Evolutionary conservation across 2,797 vertebrate species (phyloP).

Genomic region (Heliangelus exortis): DNA sequence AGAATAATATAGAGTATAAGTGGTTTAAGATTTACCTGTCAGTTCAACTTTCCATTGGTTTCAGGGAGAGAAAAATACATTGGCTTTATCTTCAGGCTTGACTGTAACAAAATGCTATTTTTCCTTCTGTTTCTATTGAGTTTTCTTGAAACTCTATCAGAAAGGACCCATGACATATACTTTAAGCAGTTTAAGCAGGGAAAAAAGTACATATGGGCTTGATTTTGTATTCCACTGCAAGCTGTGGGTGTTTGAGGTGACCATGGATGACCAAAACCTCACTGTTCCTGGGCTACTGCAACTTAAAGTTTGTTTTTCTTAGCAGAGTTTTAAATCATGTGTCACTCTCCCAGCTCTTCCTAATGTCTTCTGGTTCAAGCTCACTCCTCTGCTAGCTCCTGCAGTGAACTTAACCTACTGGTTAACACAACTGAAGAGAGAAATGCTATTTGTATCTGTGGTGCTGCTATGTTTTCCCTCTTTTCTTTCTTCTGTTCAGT

Average conservation of each 20-base stretch:
- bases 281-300: not conserved
- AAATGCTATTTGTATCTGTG: not conserved
- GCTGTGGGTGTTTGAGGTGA: not conserved
- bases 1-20: not conserved
- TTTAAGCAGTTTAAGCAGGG: not conserved
- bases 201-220: not conserved
- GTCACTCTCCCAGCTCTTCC: not conserved
- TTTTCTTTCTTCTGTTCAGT: not conserved
- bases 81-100: not conserved
- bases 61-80: not conserved
- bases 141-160: not conserved
- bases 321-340: not conserved
- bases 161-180: not conserved
- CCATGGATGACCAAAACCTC: not conserved
- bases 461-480: not conserved
- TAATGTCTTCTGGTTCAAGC: not conserved
- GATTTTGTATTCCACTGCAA: not conserved
- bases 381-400: not conserved
- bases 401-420: not conserved
- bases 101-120: not conserved
- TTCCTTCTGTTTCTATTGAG: not conserved
- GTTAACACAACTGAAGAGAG: not conserved
- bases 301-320: not conserved
- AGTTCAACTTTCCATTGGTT: not conserved
- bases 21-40: not conserved